Conservation (phyloP, 2,888 invertebrate species). For the Limenitis camilla region DNA sequence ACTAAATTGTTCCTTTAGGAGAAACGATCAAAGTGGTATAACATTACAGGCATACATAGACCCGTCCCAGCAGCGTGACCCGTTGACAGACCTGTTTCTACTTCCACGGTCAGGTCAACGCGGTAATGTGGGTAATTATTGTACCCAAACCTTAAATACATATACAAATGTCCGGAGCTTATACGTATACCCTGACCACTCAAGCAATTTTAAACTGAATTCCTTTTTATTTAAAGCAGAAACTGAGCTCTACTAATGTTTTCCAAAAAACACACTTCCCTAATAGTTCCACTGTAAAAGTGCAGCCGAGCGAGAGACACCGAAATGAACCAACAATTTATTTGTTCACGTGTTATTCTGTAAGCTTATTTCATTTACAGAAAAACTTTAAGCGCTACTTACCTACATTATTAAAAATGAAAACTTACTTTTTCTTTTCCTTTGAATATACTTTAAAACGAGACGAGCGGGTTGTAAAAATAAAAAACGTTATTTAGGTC, state of each 20-base stretch:
- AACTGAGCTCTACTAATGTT: conserved; percentile 1
- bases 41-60: conserved; percentile 36
- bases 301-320: conserved; percentile 15
- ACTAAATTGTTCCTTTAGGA: conserved; percentile 1
- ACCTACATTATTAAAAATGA: conserved; percentile 6
- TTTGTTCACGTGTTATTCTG: conserved; percentile 16
- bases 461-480: not conserved
- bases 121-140: conserved; percentile 23
- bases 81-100: conserved; percentile 37
- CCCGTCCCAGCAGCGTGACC: conserved; percentile 22
- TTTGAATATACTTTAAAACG: conserved; percentile 6
- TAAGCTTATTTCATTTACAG: conserved; percentile 8
- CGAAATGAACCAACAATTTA: conserved; percentile 15
- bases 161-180: conserved; percentile 12
- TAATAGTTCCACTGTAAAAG: conserved; percentile 18
- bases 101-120: conserved; percentile 27
- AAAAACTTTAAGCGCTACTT: conserved; percentile 2
- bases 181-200: not conserved
- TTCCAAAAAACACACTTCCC: conserved; percentile 15
- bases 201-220: conserved; percentile 4
- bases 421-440: conserved; percentile 1
- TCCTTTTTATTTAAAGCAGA: not conserved
- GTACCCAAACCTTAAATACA: conserved; percentile 18
- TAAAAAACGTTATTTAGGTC: not conserved
- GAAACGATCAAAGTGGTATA: conserved; percentile 18